phyloP scores from a whole-genome alignment of 2,797 vertebrate genomes.

The Anomalospiza imberbis region DNA sequence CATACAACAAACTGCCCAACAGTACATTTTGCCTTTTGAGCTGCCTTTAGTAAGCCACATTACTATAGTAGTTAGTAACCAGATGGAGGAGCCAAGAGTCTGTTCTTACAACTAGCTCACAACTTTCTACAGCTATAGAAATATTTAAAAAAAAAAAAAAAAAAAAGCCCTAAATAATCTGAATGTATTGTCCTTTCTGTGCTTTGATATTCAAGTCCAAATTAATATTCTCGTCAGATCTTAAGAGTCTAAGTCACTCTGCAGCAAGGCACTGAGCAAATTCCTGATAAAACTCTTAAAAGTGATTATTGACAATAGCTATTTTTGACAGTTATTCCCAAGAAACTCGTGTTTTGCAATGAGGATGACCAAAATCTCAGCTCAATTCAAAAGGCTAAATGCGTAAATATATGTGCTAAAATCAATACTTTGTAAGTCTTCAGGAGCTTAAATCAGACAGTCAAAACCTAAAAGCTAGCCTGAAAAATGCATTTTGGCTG shows the following conservation, averaged over 20 bases:
- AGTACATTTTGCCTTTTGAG: neutral
- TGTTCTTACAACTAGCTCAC: neutral
- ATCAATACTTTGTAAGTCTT: neutral
- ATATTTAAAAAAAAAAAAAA: neutral
- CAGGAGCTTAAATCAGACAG: neutral
- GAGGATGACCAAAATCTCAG: neutral
- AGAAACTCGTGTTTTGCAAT: neutral
- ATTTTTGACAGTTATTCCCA: neutral
- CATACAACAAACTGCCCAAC: neutral
- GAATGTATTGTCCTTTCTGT: neutral
- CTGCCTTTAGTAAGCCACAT: neutral
- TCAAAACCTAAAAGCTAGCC: neutral
- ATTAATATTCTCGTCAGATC: slow-evolving; percentile 26
- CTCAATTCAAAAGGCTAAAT: neutral
- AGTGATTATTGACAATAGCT: neutral
- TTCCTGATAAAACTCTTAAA: neutral
- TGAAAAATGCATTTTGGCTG: neutral
- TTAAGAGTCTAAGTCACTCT: neutral
- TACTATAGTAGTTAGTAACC: neutral
- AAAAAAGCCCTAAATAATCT: neutral
- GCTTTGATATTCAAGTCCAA: neutral
- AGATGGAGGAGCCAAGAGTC: slow-evolving; percentile 65
- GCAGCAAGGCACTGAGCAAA: neutral
- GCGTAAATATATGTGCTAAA: neutral
- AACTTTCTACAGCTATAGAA: neutral